These are phyloP conservation scores for Chymomyza amoena DNA, from an alignment of 2,888 invertebrate genomes.

Conservation along the genomic window DNA sequence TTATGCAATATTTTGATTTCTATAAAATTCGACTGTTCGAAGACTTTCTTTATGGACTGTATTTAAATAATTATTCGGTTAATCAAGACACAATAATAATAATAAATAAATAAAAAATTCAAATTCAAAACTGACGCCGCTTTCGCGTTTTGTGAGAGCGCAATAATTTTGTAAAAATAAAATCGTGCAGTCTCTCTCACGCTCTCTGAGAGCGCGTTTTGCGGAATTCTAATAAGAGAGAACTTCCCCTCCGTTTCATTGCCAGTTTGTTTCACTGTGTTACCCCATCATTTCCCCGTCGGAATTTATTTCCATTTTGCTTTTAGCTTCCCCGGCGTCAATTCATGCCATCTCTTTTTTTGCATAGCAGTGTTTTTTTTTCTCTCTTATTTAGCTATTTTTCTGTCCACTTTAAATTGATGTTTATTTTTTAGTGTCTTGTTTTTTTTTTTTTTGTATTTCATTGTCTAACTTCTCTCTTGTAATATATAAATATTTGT, in stretches of 20 bases:
- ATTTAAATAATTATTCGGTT: too few species aligned
- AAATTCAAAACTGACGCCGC: background rate
- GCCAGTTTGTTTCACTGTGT: conserved; percentile 37
- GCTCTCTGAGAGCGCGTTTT: background rate
- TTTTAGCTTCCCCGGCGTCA: conserved; percentile 10
- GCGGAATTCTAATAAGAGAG: conserved; percentile 26
- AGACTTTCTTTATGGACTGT: too few species aligned
- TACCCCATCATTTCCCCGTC: conserved; percentile 58
- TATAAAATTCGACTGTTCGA: too few species aligned
- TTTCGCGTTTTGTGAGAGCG: background rate
- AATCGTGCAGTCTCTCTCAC: background rate
- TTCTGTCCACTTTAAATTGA: conserved; percentile 19
- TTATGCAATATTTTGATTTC: too few species aligned
- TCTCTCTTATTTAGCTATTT: conserved; percentile 12
- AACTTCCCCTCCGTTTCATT: conserved; percentile 50
- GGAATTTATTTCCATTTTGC: conserved; percentile 22
- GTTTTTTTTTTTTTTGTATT: conserved; percentile 26
- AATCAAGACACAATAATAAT: background rate
- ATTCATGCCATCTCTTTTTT: background rate
- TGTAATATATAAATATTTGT: background rate
- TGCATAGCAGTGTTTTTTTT: conserved; percentile 3
- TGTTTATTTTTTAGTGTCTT: conserved; percentile 36
- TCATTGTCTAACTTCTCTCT: conserved; percentile 2
- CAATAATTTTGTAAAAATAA: background rate
- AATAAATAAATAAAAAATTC: background rate